A percentile compares a stretch with the other conserved stretches of the same genome.
phyloP scores from a whole-genome alignment of 2,888 invertebrate species.

The Temnothorax rugatulus region DNA sequence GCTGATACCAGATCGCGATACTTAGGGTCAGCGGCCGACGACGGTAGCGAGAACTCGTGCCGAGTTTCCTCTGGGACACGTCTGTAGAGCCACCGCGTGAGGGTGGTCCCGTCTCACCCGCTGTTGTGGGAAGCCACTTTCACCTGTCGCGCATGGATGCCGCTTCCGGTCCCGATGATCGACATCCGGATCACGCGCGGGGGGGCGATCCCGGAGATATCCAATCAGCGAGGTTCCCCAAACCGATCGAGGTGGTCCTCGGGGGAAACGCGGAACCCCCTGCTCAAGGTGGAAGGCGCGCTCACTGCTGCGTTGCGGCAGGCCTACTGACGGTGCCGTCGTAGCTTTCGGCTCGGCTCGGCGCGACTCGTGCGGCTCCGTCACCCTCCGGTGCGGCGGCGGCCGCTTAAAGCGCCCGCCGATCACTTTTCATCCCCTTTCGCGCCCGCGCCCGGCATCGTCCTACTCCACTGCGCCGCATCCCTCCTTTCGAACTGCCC shows the following conservation, averaged over 20 bases:
- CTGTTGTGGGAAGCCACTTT: not conserved
- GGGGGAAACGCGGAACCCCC: conserved; percentile 58
- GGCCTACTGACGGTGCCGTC: conserved; percentile 82
- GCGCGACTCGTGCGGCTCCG: conserved; percentile 77
- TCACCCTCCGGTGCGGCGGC: conserved; percentile 75
- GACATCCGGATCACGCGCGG: not conserved
- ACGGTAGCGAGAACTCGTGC: conserved; percentile 15
- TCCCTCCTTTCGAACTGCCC: conserved; percentile 6
- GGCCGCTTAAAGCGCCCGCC: conserved; percentile 81
- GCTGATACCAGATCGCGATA: not conserved
- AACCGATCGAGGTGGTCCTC: conserved; percentile 20
- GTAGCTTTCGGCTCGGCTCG: conserved; percentile 79
- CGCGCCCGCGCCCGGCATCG: conserved; percentile 67
- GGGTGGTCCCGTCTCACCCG: not conserved
- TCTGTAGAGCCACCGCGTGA: no score
- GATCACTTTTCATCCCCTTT: conserved; percentile 80
- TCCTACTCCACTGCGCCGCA: conserved; percentile 56
- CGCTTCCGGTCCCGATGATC: not conserved
- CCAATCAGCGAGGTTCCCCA: not conserved
- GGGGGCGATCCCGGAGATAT: not conserved
- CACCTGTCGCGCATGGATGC: conserved; percentile 12
- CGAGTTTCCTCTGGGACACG: not conserved
- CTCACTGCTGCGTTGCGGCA: conserved; percentile 83
- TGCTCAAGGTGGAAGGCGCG: conserved; percentile 74
- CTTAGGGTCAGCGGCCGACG: conserved; percentile 7